These are phyloP conservation scores for Premnoplex brunnescens DNA, from an alignment of 2,797 vertebrate genomes.

Conservation along the genomic window DNA sequence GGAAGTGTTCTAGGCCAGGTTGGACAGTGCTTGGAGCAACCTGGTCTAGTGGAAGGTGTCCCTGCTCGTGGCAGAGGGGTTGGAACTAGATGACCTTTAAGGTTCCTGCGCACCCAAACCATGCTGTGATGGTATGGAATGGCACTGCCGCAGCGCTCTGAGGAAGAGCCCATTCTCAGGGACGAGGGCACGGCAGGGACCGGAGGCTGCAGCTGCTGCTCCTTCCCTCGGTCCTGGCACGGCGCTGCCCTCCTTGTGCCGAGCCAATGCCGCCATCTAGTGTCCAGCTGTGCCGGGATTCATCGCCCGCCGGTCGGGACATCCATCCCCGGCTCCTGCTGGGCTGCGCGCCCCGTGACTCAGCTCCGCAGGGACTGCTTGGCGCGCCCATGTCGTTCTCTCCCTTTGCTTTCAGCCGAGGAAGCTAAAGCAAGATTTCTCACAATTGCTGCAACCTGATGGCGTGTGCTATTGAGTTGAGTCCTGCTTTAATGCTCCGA, in stretches of 20 bases:
- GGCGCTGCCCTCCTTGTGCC: neutral
- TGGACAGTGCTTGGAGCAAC: neutral
- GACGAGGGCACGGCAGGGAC: neutral
- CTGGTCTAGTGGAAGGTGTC: neutral
- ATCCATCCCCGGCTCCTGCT: rapidly evolving
- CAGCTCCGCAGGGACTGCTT: neutral
- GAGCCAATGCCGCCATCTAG: conserved; percentile 28
- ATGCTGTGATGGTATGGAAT: rapidly evolving
- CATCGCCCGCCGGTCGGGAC: rapidly evolving
- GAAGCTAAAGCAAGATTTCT: neutral
- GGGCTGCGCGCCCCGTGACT: rapidly evolving
- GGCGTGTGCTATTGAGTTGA: rapidly evolving
- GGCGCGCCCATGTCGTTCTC: rapidly evolving
- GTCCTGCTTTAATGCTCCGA: rapidly evolving
- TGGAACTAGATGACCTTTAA: neutral
- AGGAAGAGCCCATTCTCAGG: neutral
- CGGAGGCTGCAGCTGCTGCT: neutral
- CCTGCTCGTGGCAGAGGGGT: neutral
- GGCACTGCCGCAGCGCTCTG: neutral
- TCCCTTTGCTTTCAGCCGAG: neutral
- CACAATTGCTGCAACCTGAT: rapidly evolving
- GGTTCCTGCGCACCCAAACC: neutral
- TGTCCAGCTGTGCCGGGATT: neutral
- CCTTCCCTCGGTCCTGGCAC: rapidly evolving
- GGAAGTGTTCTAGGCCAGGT: neutral